A percentile compares a stretch with the other conserved stretches of the same genome.
These are phyloP conservation scores for Sinocyclocheilus anophthalmus DNA, from an alignment of 2,113 vertebrate genomes.

Conservation along the genomic window DNA sequence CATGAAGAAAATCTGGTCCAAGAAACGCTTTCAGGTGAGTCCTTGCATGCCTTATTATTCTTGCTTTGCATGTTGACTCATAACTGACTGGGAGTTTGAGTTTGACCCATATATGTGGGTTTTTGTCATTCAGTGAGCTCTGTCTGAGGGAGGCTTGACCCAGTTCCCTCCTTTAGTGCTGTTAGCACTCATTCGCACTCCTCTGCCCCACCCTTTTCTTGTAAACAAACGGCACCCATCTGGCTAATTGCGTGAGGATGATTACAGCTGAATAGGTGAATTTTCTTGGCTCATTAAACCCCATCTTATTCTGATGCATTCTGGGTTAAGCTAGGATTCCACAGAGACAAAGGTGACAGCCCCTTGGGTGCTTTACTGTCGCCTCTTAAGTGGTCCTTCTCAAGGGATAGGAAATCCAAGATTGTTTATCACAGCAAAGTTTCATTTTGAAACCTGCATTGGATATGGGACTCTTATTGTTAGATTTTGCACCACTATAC, in stretches of 20 bases:
- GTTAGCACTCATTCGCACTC: constrained; percentile 22
- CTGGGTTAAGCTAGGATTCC: not conserved
- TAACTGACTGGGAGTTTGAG: constrained; percentile 34
- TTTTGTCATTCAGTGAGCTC: constrained; percentile 29
- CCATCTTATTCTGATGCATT: not conserved
- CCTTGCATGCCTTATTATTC: constrained; percentile 30
- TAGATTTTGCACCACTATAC: not conserved
- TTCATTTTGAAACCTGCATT: not conserved
- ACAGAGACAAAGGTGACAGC: not conserved
- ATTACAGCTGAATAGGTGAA: constrained; percentile 23
- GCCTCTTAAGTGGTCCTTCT: not conserved
- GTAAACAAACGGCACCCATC: constrained; percentile 50
- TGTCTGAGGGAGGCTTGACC: constrained; percentile 38
- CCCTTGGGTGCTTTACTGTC: not conserved
- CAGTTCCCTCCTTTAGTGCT: constrained; percentile 39
- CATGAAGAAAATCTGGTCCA: constrained; percentile 93
- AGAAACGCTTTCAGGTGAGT: constrained; percentile 92
- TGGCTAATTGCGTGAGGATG: constrained; percentile 32
- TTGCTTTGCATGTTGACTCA: constrained; percentile 9
- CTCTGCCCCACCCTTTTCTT: constrained; percentile 60
- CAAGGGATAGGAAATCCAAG: not conserved
- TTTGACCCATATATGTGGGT: constrained; percentile 37
- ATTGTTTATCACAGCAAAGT: constrained; percentile 14
- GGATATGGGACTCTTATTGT: constrained; percentile 12
- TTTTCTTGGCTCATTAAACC: not conserved